These are phyloP conservation scores for Pheosia gnoma DNA, from an alignment of 2,888 invertebrate species.

Conservation along the genomic window DNA sequence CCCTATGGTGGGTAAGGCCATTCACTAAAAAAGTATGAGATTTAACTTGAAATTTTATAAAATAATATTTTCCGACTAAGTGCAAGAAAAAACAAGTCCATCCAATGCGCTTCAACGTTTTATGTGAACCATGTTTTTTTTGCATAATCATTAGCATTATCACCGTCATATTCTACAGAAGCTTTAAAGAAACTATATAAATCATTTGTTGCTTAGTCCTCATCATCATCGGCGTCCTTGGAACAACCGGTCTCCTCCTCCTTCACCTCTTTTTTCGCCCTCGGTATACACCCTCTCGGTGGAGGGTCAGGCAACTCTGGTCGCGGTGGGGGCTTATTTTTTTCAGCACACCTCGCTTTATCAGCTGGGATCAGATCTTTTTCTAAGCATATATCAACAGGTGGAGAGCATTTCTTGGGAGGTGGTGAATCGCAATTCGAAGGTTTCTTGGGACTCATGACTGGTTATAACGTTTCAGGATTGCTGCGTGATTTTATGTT, in stretches of 20 bases:
- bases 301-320: slow-evolving; percentile 1
- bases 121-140: too few species aligned
- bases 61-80: too few species aligned
- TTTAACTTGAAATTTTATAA: too few species aligned
- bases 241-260: background rate
- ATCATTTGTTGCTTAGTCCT: background rate
- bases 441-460: slow-evolving; percentile 19
- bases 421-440: slow-evolving; percentile 11
- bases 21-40: too few species aligned
- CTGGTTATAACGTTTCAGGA: slow-evolving; percentile 12
- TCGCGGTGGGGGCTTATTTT: slow-evolving; percentile 9
- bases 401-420: slow-evolving; percentile 17
- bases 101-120: too few species aligned
- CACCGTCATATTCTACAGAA: too few species aligned
- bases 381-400: slow-evolving; percentile 20
- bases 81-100: too few species aligned
- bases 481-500: background rate
- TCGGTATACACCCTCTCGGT: slow-evolving; percentile 1
- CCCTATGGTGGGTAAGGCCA: too few species aligned
- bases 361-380: slow-evolving; percentile 16
- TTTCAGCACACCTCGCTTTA: slow-evolving; percentile 25
- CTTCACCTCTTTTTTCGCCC: background rate
- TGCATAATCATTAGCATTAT: too few species aligned
- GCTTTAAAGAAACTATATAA: too few species aligned
- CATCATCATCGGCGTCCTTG: background rate